Base-by-base conservation (phyloP, 2,113 vertebrate genomes). In the Gasterosteus nipponicus region DNA sequence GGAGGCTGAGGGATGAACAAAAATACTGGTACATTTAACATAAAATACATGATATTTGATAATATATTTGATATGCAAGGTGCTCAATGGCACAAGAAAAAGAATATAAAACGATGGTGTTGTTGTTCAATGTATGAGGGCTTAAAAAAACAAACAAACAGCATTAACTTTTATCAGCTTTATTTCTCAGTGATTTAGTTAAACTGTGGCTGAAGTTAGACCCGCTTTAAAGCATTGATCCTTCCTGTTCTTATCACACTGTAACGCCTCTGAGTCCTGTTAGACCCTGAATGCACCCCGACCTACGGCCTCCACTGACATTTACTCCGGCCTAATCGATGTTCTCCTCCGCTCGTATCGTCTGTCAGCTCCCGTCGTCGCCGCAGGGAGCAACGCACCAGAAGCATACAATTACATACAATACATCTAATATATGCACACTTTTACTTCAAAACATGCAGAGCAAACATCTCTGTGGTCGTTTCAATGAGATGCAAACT, bases 201-300 rank as follows among this genome's bases (percentile, higher is more conserved):
- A 3, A 33, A 33, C 33, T 33, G 33, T 33, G 33, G 5, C 33
- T 33, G 22, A 26, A 26, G 22, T 26, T n/a, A n/a, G n/a, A n/a
- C n/a, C n/a, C n/a, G n/a, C n/a, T 26, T 26, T 26, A 26, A 26
- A 26, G 1, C 19, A 29, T 33, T 11, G 66, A 75, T 54, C 71
- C 60, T 58, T 59, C 41, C 63, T 73, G 64, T 79, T 61, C 47
- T 73, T 42, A 29, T 62, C 59, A 46, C 38, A 18, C 38, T 42
- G 41, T 35, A 26, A 26, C 4, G 2, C 14, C 51, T 67, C 35
- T 82, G 80, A 78, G 66, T 81, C 74, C 69, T 19, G 49, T 58
- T 81, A 42, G 59, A 60, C 71, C 61, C 49, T 47, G 19, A 64
- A 46, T 47, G 44, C 59, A 33, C 42, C 15, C 42, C 49, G 19